phyloP scores from a whole-genome alignment of 53 echinoderm and acorn worm species.

The Crossaster papposus region DNA sequence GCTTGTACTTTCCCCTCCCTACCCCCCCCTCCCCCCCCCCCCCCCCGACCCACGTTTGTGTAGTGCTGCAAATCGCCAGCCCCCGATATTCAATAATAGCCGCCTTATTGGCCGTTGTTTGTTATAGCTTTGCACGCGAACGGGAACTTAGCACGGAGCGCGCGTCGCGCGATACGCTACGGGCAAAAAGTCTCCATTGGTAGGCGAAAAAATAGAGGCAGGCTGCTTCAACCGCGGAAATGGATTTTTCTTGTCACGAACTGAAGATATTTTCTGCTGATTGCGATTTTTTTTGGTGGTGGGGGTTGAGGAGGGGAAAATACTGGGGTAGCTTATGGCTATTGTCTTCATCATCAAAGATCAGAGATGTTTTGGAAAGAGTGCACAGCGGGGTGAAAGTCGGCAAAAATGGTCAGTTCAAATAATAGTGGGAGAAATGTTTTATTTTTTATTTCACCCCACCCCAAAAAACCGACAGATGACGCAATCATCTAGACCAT shows the following conservation, averaged over 20 bases:
- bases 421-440: neutral
- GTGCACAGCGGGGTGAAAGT: neutral
- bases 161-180: slow-evolving; percentile 15
- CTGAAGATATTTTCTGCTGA: slow-evolving; percentile 34
- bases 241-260: slow-evolving; percentile 42
- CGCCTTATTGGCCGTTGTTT: slow-evolving; percentile 30
- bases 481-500: neutral
- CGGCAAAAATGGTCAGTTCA: neutral
- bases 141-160: neutral
- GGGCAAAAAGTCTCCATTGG: slow-evolving; percentile 3
- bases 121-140: slow-evolving; percentile 35
- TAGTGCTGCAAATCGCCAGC: neutral
- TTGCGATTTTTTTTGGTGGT: slow-evolving; percentile 4
- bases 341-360: slow-evolving; percentile 4
- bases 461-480: slow-evolving; percentile 10
- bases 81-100: slow-evolving; percentile 49
- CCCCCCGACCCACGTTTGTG: slow-evolving; percentile 9
- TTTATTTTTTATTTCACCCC: no score
- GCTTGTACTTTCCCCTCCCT: slow-evolving; percentile 33
- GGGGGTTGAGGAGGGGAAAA: neutral
- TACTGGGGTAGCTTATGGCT: neutral
- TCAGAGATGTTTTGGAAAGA: neutral
- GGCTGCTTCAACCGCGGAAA: neutral
- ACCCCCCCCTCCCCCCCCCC: slow-evolving; percentile 5
- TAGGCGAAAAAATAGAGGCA: neutral